Conservation (phyloP, 2,113 vertebrate species). For the Osmerus eperlanus region DNA sequence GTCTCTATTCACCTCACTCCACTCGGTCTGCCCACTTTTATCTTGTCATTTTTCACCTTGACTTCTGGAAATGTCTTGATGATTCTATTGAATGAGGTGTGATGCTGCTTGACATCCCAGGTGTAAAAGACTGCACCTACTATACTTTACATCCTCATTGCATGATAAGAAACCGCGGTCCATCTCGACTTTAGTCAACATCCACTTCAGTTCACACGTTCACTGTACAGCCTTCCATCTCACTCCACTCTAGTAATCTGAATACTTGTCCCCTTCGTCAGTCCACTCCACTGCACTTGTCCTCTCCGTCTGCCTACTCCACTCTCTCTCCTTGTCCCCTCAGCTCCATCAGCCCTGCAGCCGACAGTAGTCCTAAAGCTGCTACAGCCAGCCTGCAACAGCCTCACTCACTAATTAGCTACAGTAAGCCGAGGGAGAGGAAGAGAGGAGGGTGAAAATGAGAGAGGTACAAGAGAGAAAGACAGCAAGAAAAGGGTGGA, state of each 20-base stretch:
- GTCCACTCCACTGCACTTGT: constrained; percentile 6
- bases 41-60: too few relatives aligned
- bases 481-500: not conserved
- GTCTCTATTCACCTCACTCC: too few relatives aligned
- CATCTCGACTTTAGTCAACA: too few relatives aligned
- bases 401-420: constrained; percentile 1
- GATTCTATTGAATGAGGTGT: not conserved
- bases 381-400: not conserved
- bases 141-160: too few relatives aligned
- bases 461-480: not conserved
- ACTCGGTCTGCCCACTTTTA: too few relatives aligned
- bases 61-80: not conserved
- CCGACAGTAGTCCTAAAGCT: not conserved
- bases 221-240: not conserved
- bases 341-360: not conserved
- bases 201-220: too few relatives aligned
- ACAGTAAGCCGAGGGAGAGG: not conserved
- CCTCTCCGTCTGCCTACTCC: not conserved
- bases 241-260: not conserved
- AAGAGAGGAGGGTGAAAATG: not conserved
- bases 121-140: too few relatives aligned
- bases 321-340: not conserved
- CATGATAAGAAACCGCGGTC: too few relatives aligned
- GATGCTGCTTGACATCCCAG: not conserved
- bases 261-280: not conserved